phyloP scores from a whole-genome alignment of 2,113 vertebrate species.

The Naja naja region DNA sequence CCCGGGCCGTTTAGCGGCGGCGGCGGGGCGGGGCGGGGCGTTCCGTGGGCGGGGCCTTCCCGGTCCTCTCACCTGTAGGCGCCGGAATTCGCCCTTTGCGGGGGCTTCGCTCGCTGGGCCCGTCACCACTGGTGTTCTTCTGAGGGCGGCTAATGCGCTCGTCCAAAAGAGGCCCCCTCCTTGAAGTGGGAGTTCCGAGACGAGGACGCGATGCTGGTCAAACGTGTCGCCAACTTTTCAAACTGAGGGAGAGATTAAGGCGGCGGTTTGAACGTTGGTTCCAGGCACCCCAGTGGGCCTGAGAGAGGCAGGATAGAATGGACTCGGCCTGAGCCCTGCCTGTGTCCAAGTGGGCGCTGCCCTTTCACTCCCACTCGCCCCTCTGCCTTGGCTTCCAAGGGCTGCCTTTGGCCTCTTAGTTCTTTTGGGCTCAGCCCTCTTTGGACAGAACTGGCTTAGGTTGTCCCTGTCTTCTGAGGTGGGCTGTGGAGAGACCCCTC shows the following conservation, averaged over 20 bases:
- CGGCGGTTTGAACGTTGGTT: background rate
- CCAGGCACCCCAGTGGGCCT: background rate
- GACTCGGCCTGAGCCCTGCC: background rate
- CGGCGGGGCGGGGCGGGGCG: too few species aligned
- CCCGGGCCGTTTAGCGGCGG: slow-evolving; percentile 73
- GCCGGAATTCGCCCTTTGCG: background rate
- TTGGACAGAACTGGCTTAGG: background rate
- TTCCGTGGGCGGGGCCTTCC: background rate
- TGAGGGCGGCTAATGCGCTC: background rate
- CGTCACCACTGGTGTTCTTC: background rate
- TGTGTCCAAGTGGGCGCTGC: background rate
- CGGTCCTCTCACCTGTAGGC: background rate
- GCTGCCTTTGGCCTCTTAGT: background rate
- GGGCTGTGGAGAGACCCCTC: background rate
- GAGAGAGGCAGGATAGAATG: background rate
- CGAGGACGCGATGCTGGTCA: too few species aligned
- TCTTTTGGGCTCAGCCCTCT: background rate
- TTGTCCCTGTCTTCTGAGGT: background rate
- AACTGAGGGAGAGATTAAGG: too few species aligned
- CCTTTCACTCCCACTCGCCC: rapidly evolving
- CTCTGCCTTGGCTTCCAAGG: background rate
- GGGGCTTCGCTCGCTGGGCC: background rate
- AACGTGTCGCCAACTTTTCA: background rate
- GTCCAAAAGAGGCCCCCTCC: too few species aligned
- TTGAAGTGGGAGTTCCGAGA: background rate